These are phyloP conservation scores for Tiphia femorata DNA, from an alignment of 2,888 invertebrate genomes.

Conservation along the genomic window DNA sequence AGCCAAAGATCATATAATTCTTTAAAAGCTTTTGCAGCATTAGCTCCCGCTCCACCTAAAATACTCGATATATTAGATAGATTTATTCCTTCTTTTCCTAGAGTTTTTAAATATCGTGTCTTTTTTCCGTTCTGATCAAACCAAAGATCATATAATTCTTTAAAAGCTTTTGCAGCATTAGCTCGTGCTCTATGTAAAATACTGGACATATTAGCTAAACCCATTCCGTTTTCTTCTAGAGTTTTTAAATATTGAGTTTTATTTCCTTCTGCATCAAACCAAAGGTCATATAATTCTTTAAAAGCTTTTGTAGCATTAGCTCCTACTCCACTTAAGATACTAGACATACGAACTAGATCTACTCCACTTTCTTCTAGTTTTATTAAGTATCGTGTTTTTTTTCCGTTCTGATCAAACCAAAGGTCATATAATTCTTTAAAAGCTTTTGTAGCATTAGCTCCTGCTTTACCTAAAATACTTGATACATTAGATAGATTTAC, in stretches of 20 bases:
- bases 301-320: constrained; percentile 40
- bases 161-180: constrained; percentile 47
- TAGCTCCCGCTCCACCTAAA: no score
- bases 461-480: no score
- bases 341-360: constrained; percentile 34
- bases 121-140: no score
- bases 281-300: constrained; percentile 42
- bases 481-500: no score
- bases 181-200: no score
- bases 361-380: constrained; percentile 29
- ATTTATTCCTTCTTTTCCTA: no score
- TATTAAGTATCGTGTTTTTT: constrained; percentile 17
- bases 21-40: constrained; percentile 36
- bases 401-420: constrained; percentile 40
- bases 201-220: constrained; percentile 36
- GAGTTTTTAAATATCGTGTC: no score
- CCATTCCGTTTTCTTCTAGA: no score
- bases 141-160: constrained; percentile 33
- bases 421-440: constrained; percentile 46
- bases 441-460: no score
- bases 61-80: no score
- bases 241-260: no score
- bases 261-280: no score
- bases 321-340: constrained; percentile 41
- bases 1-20: constrained; percentile 38